Conservation (phyloP, 1,140 invertebrate species). For the Notospermus geniculatus region DNA sequence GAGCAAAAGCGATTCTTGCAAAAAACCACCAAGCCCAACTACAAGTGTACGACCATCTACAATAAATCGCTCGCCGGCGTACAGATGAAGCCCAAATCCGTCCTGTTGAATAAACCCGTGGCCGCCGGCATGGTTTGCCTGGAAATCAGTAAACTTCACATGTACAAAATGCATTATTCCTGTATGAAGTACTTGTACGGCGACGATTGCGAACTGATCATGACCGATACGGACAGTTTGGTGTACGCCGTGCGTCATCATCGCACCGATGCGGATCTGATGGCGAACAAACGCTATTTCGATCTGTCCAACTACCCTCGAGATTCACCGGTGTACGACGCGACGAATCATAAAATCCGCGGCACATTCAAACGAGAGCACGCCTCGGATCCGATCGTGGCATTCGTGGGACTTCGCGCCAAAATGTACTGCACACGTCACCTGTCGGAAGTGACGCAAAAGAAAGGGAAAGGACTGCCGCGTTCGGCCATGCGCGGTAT, state of each 20-base stretch:
- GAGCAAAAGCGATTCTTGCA: background rate
- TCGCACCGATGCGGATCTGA: background rate
- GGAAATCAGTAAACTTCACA: background rate
- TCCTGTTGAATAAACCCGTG: background rate
- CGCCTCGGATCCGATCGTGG: background rate
- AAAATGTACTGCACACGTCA: constrained; percentile 4
- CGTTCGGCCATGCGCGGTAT: too few species aligned
- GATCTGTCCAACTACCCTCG: background rate
- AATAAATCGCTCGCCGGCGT: background rate
- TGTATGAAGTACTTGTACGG: background rate
- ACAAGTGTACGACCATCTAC: background rate
- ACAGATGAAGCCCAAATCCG: background rate
- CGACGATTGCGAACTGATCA: background rate
- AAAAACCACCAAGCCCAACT: background rate
- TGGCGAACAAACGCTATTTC: background rate
- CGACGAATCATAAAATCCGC: background rate
- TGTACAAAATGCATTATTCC: background rate
- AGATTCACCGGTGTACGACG: background rate
- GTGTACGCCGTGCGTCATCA: background rate
- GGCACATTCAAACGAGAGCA: background rate
- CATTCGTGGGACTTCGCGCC: background rate
- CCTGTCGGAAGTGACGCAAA: too few species aligned
- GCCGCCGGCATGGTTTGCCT: background rate
- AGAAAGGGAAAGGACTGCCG: too few species aligned
- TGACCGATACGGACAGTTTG: constrained; percentile 2